phyloP scores from a whole-genome alignment of 2,113 vertebrate species.

The Penelope pileata region DNA sequence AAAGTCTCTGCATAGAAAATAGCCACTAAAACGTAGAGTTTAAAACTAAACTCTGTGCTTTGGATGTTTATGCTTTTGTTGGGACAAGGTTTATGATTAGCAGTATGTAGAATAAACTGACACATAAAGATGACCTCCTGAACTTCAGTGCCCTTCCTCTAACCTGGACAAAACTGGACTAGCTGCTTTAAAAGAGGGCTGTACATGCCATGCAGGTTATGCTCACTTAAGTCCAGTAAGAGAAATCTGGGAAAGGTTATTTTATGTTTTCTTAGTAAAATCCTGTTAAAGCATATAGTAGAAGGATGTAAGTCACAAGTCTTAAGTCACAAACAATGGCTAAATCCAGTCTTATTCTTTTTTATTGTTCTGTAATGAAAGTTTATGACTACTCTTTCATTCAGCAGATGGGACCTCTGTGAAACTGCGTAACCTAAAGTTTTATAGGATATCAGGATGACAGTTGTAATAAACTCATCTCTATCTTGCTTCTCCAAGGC shows the following conservation, averaged over 20 bases:
- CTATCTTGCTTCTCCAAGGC: background rate
- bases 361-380: background rate
- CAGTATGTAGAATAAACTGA: background rate
- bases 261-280: background rate
- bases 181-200: background rate
- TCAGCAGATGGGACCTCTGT: background rate
- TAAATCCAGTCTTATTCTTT: background rate
- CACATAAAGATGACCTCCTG: background rate
- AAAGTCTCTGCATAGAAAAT: background rate
- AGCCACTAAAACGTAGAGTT: background rate
- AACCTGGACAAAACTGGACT: background rate
- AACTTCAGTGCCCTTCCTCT: background rate
- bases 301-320: background rate
- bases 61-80: background rate
- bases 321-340: background rate
- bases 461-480: background rate
- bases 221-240: background rate
- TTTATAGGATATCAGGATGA: background rate
- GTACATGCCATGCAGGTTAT: background rate
- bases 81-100: background rate
- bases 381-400: background rate
- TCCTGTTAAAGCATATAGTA: background rate
- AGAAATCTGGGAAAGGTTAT: background rate
- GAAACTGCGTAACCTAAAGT: background rate
- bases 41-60: background rate